Conservation (phyloP, 2,113 vertebrate species). For the Sterrhoptilus dennistouni region DNA sequence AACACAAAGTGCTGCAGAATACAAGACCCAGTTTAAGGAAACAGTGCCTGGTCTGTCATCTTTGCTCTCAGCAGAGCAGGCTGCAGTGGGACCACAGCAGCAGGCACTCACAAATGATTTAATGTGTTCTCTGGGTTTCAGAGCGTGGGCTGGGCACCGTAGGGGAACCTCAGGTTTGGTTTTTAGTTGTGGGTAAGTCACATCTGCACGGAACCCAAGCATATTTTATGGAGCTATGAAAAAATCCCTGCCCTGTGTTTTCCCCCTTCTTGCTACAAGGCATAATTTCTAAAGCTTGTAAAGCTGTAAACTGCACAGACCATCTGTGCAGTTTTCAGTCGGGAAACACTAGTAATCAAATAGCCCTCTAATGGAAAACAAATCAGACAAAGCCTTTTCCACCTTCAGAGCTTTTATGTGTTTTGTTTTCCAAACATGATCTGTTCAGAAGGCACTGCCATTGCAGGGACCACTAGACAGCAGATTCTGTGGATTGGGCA, state of each 20-base stretch:
- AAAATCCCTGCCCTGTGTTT: slow-evolving; percentile 29
- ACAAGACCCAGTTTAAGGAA: background rate
- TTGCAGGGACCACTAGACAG: background rate
- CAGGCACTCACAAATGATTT: background rate
- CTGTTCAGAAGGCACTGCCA: background rate
- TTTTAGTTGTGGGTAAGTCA: background rate
- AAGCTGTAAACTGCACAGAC: background rate
- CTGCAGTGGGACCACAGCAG: background rate
- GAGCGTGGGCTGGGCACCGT: background rate
- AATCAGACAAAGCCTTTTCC: slow-evolving; percentile 40
- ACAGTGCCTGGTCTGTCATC: background rate
- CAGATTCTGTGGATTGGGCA: background rate
- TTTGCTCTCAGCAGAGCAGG: background rate
- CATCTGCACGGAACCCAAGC: background rate
- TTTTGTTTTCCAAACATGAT: background rate
- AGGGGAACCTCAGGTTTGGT: background rate
- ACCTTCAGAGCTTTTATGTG: slow-evolving; percentile 33
- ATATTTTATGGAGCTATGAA: background rate
- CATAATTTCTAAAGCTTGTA: slow-evolving; percentile 22
- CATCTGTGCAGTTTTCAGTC: slow-evolving; percentile 55
- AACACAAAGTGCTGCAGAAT: background rate
- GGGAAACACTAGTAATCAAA: slow-evolving; percentile 34
- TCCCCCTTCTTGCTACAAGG: background rate
- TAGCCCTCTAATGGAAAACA: slow-evolving; percentile 42
- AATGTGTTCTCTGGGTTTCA: background rate